Evolutionary conservation across 2,888 invertebrate species (phyloP), one percentile per base, ranked within the genome.

Genomic region (Eumacrocentrus americanus): DNA sequence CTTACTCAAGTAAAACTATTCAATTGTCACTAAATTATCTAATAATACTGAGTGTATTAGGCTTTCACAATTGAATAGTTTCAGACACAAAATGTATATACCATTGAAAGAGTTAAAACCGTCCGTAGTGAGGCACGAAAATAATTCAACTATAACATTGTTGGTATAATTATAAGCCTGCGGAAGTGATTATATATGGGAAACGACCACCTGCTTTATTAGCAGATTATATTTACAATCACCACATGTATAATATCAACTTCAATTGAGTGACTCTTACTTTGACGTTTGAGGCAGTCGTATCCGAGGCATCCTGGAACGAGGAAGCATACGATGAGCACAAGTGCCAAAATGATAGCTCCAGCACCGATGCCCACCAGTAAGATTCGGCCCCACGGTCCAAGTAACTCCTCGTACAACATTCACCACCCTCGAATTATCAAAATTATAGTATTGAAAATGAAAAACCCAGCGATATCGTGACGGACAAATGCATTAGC

Each of bases 291-390:
- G 63, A 74, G 68, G 66, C 77, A 81, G 60, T 79, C 71, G 71
- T 82, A 81, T 18, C 78, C 76, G 65, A 79, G 76, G 62, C 82
- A 82, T 60, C 81, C 79, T 16, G 82, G 81, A 11, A 71, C 77
- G 40, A 81, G 70, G 48, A 80, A 81, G 66, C 82, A 82, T 35
- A 77, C 75, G 60, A 80, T 70, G 34, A 81, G 58, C 25, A 82
- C 64, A 58, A 81, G 66, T 3, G 70, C 70, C 47, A 78, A 53
- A 44, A 78, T 54, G 34, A 80, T 56, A 42, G 72, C 64, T 25
- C 72, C 64, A 34, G 76, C 73, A 37, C 77, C 78, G 55, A 75
- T 70, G 22, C 70, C 72, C 59, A 80, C 71, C 58, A 81, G 56
- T 60, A 80, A 55, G 48, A 81, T 66, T 59, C 67, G 79, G 72